phyloP scores from a whole-genome alignment of 2,888 invertebrate species.

The Plusia festucae region DNA sequence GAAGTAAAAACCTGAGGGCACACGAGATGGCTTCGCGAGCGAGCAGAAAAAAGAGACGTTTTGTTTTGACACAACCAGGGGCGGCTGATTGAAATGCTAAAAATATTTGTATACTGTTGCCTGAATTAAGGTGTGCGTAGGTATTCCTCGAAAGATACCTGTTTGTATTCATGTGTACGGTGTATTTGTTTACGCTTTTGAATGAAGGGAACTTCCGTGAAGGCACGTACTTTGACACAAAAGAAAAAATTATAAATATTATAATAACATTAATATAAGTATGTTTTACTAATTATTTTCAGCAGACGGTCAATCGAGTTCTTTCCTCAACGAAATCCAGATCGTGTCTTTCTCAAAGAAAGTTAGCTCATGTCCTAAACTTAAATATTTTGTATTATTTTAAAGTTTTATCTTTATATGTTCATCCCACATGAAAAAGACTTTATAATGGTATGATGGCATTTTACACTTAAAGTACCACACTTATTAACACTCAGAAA shows the following conservation, averaged over 20 bases:
- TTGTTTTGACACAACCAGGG: constrained; percentile 82
- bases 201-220: not conserved
- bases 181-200: not conserved
- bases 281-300: too few species aligned
- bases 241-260: too few species aligned
- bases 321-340: not conserved
- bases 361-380: too few species aligned
- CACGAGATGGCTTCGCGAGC: constrained; percentile 69
- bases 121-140: constrained; percentile 18
- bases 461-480: too few species aligned
- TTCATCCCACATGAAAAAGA: too few species aligned
- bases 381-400: too few species aligned
- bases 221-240: too few species aligned
- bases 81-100: constrained; percentile 66
- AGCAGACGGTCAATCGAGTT: too few species aligned
- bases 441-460: too few species aligned
- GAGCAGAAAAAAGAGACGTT: constrained; percentile 73
- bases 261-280: too few species aligned
- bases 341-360: not conserved
- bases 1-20: constrained; percentile 82
- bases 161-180: not conserved
- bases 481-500: too few species aligned
- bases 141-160: not conserved
- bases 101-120: constrained; percentile 59
- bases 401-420: too few species aligned